Percentiles rank a stretch among this genome's conserved stretches.
These are phyloP conservation scores for Galeruca laticollis DNA, from an alignment of 2,888 invertebrate species.

Conservation along the genomic window DNA sequence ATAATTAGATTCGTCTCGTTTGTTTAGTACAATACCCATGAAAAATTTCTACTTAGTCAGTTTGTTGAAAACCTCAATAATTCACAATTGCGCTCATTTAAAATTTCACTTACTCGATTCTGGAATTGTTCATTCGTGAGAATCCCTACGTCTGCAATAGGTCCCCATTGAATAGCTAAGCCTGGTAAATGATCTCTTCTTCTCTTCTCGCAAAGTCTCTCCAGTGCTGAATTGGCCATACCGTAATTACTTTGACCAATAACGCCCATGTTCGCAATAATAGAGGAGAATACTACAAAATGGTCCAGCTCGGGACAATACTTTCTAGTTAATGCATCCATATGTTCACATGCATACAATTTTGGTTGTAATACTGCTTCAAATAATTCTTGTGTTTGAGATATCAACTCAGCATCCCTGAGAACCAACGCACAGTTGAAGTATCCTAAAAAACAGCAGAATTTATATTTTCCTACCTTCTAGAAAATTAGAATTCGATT, in stretches of 20 bases:
- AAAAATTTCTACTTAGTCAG: no score
- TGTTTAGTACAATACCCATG: no score
- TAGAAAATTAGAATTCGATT: no score
- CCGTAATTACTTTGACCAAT: slow-evolving; percentile 53
- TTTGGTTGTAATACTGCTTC: slow-evolving; percentile 70
- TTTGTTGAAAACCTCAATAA: neutral
- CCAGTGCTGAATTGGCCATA: slow-evolving; percentile 51
- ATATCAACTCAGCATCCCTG: slow-evolving; percentile 69
- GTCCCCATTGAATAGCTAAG: slow-evolving; percentile 53
- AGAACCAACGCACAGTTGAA: slow-evolving; percentile 66
- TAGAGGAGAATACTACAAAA: slow-evolving; percentile 53
- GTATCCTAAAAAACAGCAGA: slow-evolving; percentile 38
- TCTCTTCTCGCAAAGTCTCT: slow-evolving; percentile 51
- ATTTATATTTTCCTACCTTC: no score
- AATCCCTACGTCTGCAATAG: slow-evolving; percentile 48
- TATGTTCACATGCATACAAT: slow-evolving; percentile 69
- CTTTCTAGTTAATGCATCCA: slow-evolving; percentile 70
- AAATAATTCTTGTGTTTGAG: slow-evolving; percentile 69
- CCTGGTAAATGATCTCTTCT: slow-evolving; percentile 49
- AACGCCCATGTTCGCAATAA: slow-evolving; percentile 49
- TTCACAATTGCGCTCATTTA: slow-evolving; percentile 34
- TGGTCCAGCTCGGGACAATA: slow-evolving; percentile 61
- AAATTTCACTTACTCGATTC: slow-evolving; percentile 13
- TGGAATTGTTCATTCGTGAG: neutral
- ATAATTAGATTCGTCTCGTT: no score